Conservation (phyloP, 2,113 vertebrate genomes). For the Cyanistes caeruleus region DNA sequence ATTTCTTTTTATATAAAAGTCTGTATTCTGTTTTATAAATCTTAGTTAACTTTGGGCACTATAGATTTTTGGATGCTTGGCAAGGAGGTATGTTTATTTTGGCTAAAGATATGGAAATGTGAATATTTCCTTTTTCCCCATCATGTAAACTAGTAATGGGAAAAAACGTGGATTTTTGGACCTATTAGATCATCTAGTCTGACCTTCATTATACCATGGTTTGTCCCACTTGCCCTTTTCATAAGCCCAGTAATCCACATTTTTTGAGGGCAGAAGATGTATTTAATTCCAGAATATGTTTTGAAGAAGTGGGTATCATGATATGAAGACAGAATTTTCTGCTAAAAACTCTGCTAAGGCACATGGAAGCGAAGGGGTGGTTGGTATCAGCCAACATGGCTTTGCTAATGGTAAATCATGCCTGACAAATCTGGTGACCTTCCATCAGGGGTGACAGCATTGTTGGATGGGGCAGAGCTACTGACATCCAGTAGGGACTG, state of each 20-base stretch:
- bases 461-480: neutral
- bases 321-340: neutral
- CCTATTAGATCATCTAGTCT: neutral
- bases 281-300: neutral
- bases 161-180: conserved; percentile 33
- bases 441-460: accelerated
- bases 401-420: neutral
- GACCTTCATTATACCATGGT: neutral
- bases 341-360: neutral
- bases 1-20: conserved; percentile 9
- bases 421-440: neutral
- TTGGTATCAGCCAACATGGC: neutral
- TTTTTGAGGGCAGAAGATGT: neutral
- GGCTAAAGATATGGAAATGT: conserved; percentile 53
- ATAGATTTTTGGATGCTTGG: conserved; percentile 58
- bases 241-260: neutral
- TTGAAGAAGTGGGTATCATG: neutral
- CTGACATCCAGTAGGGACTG: neutral
- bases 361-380: neutral
- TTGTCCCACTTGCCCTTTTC: neutral
- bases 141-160: conserved; percentile 67
- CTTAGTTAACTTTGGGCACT: conserved; percentile 19
- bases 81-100: conserved; percentile 66
- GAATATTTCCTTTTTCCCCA: conserved; percentile 58
- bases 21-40: conserved; percentile 26